These are phyloP conservation scores for Sterna hirundo DNA, from an alignment of 2,113 vertebrate species.

Conservation along the genomic window DNA sequence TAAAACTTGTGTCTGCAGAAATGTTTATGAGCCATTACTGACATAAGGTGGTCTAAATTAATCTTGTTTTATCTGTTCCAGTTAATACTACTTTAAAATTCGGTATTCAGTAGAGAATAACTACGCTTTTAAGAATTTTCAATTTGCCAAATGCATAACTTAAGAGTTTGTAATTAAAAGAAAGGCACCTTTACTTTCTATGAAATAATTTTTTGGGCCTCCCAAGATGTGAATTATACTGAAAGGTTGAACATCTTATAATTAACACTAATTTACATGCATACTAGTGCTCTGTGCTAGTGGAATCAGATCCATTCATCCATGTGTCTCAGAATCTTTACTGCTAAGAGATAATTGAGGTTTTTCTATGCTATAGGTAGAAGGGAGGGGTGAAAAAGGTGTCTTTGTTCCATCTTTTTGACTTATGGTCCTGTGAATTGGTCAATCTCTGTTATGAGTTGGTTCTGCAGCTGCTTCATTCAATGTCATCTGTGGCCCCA, in stretches of 20 bases:
- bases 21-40: conserved; percentile 35
- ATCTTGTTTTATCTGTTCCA: conserved; percentile 35
- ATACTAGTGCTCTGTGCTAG: not conserved
- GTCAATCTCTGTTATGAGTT: accelerated
- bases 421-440: not conserved
- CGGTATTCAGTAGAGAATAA: conserved; percentile 8
- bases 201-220: conserved; percentile 5
- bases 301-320: not conserved
- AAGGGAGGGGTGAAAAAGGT: not conserved
- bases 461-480: not conserved
- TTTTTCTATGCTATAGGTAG: not conserved
- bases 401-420: not conserved
- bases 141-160: conserved; percentile 15
- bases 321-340: not conserved
- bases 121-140: not conserved
- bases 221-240: not conserved
- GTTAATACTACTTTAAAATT: conserved; percentile 36
- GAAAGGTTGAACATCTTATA: not conserved
- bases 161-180: conserved; percentile 33
- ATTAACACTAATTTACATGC: conserved; percentile 40
- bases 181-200: conserved; percentile 38
- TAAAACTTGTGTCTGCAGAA: not conserved
- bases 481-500: too few relatives aligned
- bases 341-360: not conserved
- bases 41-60: conserved; percentile 17